Percentiles rank a stretch among this genome's conserved stretches.
Evolutionary conservation across 2,888 invertebrate species (phyloP).

Genomic region (Sarcophaga subvicina): DNA sequence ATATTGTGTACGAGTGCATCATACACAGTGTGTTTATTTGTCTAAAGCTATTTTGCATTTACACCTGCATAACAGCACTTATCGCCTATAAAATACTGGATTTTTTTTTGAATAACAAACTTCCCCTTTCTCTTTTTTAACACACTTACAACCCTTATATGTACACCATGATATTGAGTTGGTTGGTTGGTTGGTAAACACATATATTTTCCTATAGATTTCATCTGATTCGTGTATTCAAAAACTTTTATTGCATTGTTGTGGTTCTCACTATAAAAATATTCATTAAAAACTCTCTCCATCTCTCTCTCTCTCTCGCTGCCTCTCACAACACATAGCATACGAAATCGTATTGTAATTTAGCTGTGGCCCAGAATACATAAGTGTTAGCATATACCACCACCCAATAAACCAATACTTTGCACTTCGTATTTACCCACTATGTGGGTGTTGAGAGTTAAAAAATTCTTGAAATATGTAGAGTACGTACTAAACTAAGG

Average conservation of each 20-base stretch:
- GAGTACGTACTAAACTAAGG: no score
- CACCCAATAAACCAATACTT: no score
- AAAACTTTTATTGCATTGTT: slow-evolving; percentile 54
- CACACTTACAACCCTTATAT: no score
- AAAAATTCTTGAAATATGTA: no score
- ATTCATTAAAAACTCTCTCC: slow-evolving; percentile 22
- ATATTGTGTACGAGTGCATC: not conserved
- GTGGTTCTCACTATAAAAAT: slow-evolving; percentile 55
- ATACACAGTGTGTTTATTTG: slow-evolving; percentile 2
- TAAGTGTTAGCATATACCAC: no score
- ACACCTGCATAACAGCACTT: slow-evolving; percentile 54
- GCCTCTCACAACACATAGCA: not conserved
- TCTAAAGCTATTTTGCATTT: slow-evolving; percentile 56
- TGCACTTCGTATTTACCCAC: no score
- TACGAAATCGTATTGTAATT: slow-evolving; percentile 2
- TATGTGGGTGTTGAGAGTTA: no score
- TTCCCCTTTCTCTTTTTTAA: no score
- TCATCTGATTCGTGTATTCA: slow-evolving; percentile 6
- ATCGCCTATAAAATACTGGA: not conserved
- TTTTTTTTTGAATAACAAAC: not conserved
- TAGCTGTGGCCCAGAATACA: no score
- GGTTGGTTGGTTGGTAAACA: no score
- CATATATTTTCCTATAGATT: not conserved
- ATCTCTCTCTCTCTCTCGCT: no score
- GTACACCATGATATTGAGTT: no score